Evolutionary conservation across 2,113 vertebrate genomes (phyloP).

Genomic region (Anolis sagrei): DNA sequence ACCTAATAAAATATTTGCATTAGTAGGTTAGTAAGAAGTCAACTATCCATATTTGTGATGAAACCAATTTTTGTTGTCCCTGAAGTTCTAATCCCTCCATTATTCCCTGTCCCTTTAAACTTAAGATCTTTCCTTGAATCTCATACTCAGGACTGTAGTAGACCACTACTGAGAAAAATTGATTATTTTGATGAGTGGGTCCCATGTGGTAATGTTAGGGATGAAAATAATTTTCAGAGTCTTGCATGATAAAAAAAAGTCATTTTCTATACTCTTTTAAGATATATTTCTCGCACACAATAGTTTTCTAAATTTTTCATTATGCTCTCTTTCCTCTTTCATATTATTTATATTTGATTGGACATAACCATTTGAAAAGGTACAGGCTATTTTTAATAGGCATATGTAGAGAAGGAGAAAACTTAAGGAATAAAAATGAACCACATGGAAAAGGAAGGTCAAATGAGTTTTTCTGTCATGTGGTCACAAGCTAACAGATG

Average conservation of each 20-base stretch:
- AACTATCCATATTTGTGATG: too few species aligned
- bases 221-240: not conserved
- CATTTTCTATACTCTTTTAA: not conserved
- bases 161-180: too few species aligned
- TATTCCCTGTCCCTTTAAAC: too few species aligned
- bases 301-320: not conserved
- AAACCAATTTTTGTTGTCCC: too few species aligned
- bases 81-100: too few species aligned
- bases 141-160: too few species aligned
- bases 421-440: constrained; percentile 2
- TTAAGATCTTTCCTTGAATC: too few species aligned
- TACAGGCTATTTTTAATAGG: constrained; percentile 29
- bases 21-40: too few species aligned
- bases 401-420: not conserved
- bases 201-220: too few species aligned
- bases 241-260: not conserved
- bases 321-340: not conserved
- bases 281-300: not conserved
- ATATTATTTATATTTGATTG: not conserved
- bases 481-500: constrained; percentile 31
- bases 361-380: constrained; percentile 24
- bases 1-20: too few species aligned
- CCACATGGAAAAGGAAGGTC: constrained; percentile 48
- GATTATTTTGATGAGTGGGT: too few species aligned
- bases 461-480: constrained; percentile 33